These are phyloP conservation scores for Diadema setosum DNA, from an alignment of 35 echinoderm and acorn worm species.

Conservation along the genomic window DNA sequence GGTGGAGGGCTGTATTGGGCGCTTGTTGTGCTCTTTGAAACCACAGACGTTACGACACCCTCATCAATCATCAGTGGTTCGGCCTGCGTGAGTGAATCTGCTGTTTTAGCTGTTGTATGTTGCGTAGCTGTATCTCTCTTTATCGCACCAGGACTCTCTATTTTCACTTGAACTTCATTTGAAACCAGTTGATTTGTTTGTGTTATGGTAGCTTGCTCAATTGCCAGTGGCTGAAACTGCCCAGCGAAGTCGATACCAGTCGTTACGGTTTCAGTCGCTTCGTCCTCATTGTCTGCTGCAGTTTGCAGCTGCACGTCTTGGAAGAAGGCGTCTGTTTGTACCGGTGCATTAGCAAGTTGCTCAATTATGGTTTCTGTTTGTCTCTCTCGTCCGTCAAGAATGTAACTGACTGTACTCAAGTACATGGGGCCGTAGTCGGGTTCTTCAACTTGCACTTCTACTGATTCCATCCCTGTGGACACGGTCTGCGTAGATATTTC, in stretches of 20 bases:
- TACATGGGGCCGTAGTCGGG: not conserved
- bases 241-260: conserved; percentile 26
- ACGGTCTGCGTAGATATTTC: not conserved
- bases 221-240: conserved; percentile 40
- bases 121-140: conserved; percentile 10
- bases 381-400: not conserved
- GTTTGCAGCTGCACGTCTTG: conserved; percentile 23
- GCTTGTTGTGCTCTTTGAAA: not conserved
- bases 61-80: conserved; percentile 38
- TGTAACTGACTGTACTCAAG: not conserved
- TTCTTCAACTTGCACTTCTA: conserved; percentile 7
- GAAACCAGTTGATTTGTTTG: not conserved
- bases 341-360: not conserved
- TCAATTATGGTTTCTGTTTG: conserved; percentile 21
- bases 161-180: conserved; percentile 27
- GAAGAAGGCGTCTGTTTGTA: not conserved
- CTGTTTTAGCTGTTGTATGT: not conserved
- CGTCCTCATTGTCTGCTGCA: not conserved
- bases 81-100: conserved; percentile 10
- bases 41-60: not conserved
- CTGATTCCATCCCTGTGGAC: not conserved
- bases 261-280: conserved; percentile 15
- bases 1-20: conserved; percentile 7
- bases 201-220: conserved; percentile 38
- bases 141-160: not conserved